Base-by-base conservation (phyloP, 2,113 vertebrate species). In the Dipodomys ordii region DNA sequence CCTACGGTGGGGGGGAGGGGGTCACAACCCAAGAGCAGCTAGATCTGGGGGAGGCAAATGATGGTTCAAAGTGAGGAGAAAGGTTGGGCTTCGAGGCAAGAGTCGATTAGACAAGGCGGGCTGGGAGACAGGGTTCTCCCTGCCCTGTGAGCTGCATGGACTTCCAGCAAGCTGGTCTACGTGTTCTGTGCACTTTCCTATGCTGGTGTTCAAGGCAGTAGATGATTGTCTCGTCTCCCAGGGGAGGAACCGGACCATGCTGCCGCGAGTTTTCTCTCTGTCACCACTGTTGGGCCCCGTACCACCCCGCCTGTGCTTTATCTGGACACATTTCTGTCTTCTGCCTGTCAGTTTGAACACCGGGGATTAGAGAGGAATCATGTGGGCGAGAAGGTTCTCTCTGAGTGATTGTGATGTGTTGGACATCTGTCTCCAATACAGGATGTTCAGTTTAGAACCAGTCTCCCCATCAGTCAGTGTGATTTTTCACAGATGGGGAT, bases 401-500 rank as follows among this genome's bases (percentile, higher is more conserved):
- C 83, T 95, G 92, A 88, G 83, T 96, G 95, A 93, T 83, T 87
- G 76, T 92, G 95, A 94, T 78, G 49, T 35, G 80, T 93, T 90
- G 92, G 97, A 84, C 95, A 97, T 97, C 97, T 96, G 96, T 97
- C 92, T 97, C 77, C 88, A 86, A 68, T 35, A 91, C 81, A 39
- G 92, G 83, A 77, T 94, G 95, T 95, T 95, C 91, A 9, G 62
- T 78, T 80, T 60, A 73, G 57, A 93, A 69, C 46, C 95, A 73
- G 32, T 25, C 95, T 96, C 69, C 77, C 90, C 81, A 25, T 92
- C 96, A 95, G 57, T 96, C 95, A 88, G 62, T 22, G 92, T 78
- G 88, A 93, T 86, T 95, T 92, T 96, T 97, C 95, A 96, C 95
- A 97, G 96, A 86, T 97, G 96, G 96, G 49, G 96, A 86, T 97